Evolutionary conservation across 2,888 invertebrate species (phyloP).

Genomic region (Coenonympha arcania): DNA sequence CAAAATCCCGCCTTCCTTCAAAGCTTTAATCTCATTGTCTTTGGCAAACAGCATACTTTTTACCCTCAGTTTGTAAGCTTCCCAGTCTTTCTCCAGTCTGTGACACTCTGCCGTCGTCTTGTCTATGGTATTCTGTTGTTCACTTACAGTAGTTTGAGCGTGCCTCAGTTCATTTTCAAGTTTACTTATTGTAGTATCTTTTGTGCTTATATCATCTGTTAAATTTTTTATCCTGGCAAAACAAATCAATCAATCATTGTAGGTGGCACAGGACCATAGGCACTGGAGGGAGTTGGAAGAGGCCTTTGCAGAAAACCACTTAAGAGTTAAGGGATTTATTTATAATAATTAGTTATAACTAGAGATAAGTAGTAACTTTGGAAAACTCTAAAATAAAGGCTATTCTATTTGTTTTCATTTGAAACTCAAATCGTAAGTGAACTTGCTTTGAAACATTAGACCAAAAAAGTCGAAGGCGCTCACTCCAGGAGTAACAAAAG

Average conservation of each 20-base stretch:
- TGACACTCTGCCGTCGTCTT: slow-evolving; percentile 49
- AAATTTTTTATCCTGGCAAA: slow-evolving; percentile 26
- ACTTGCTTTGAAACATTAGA: no score
- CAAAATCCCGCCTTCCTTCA: slow-evolving; percentile 46
- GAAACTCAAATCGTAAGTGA: no score
- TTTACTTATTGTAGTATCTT: slow-evolving; percentile 37
- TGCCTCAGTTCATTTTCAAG: slow-evolving; percentile 56
- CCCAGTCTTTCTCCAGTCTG: slow-evolving; percentile 61
- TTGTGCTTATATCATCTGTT: slow-evolving; percentile 36
- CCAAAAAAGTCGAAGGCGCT: no score
- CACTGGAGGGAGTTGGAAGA: no score
- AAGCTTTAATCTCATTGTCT: slow-evolving; percentile 53
- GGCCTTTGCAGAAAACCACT: no score
- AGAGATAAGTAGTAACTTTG: no score
- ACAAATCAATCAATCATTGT: not conserved
- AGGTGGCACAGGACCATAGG: no score
- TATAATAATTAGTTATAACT: no score
- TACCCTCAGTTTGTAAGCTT: slow-evolving; percentile 59
- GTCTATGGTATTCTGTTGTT: slow-evolving; percentile 46
- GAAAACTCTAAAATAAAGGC: no score
- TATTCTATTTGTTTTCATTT: no score
- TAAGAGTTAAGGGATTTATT: no score
- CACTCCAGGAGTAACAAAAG: no score
- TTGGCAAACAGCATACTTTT: slow-evolving; percentile 59
- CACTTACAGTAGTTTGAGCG: slow-evolving; percentile 47